Conservation (phyloP, 2,113 vertebrate genomes). For the Pungitius pungitius region DNA sequence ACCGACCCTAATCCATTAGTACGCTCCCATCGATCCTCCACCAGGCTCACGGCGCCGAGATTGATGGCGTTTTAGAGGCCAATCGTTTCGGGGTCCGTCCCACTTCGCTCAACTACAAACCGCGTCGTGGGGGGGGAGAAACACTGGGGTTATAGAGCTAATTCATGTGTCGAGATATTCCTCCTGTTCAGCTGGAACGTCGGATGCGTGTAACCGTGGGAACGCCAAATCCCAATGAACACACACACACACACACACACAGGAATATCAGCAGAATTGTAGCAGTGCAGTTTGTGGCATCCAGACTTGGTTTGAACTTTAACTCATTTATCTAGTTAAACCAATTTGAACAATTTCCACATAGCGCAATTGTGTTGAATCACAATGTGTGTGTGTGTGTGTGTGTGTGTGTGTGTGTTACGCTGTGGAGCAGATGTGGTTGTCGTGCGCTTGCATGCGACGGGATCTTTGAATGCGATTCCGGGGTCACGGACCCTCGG, state of each 20-base stretch:
- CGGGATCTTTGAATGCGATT: no score
- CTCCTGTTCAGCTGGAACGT: background rate
- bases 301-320: conserved; percentile 48
- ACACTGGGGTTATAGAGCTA: background rate
- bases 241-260: conserved; percentile 10
- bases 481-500: no score
- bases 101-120: no score
- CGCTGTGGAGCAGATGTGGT: conserved; percentile 35
- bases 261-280: conserved; percentile 25
- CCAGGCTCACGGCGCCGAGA: conserved; percentile 16
- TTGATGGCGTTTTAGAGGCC: conserved; percentile 22
- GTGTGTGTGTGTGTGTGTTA: conserved; percentile 39
- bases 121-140: no score
- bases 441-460: conserved; percentile 22
- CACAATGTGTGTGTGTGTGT: conserved; percentile 17
- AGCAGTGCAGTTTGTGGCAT: conserved; percentile 37
- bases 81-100: background rate
- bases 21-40: conserved; percentile 54
- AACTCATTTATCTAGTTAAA: conserved; percentile 41
- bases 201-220: conserved; percentile 35
- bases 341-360: conserved; percentile 58
- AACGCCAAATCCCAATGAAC: conserved; percentile 25
- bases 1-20: conserved; percentile 70
- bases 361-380: conserved; percentile 38
- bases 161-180: background rate